Evolutionary conservation across 1,140 invertebrate species (phyloP).

Genomic region (Heliconius melpomene): DNA sequence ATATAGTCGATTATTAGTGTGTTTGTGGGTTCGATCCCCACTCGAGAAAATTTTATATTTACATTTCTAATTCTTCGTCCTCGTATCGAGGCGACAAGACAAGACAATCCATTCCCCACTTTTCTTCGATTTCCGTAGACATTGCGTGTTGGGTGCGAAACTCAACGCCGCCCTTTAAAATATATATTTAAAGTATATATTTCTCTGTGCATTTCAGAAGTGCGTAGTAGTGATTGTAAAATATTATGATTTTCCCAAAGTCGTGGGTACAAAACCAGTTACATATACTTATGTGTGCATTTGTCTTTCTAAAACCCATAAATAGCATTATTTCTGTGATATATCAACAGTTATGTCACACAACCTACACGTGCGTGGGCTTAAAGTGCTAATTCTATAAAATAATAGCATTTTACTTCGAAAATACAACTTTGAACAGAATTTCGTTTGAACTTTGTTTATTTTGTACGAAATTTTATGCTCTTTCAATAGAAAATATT

Average conservation of each 20-base stretch:
- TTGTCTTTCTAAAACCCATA: conserved; percentile 27
- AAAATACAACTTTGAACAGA: background rate
- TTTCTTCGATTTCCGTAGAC: too few relatives aligned
- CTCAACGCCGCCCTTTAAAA: background rate
- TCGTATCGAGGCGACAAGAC: too few relatives aligned
- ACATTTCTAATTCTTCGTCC: too few relatives aligned
- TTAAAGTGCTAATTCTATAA: conserved; percentile 38
- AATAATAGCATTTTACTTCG: conserved; percentile 16
- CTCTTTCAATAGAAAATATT: background rate
- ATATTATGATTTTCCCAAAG: background rate
- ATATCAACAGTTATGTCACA: conserved; percentile 16
- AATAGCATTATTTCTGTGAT: conserved; percentile 14
- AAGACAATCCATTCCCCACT: too few relatives aligned
- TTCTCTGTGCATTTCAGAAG: background rate
- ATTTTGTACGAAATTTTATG: background rate
- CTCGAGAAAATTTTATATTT: too few relatives aligned
- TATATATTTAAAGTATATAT: too few relatives aligned
- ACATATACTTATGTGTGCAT: background rate
- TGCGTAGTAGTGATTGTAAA: conserved; percentile 13
- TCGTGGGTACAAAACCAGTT: conserved; percentile 8
- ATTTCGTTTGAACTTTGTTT: background rate
- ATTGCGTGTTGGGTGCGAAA: background rate
- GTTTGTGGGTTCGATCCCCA: too few relatives aligned
- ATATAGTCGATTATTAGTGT: too few relatives aligned
- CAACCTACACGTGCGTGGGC: conserved; percentile 24